phyloP scores from a whole-genome alignment of 1,140 invertebrate species.

The Zeugodacus cucurbitae region DNA sequence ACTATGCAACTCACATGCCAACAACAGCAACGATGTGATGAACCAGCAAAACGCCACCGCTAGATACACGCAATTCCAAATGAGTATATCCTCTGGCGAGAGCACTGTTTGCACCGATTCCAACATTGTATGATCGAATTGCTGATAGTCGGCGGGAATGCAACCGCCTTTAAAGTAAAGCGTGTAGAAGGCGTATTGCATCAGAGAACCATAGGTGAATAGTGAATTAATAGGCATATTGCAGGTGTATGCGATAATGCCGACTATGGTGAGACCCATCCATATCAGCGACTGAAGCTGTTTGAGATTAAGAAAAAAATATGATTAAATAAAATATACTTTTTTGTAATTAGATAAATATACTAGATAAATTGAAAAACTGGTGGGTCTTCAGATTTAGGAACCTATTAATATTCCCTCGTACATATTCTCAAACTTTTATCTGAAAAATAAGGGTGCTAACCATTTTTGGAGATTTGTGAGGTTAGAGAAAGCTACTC shows the following conservation, averaged over 20 bases:
- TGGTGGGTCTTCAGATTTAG: too few species aligned
- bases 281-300: slow-evolving; percentile 57
- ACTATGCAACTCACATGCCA: slow-evolving; percentile 53
- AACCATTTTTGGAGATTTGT: too few species aligned
- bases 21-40: slow-evolving; percentile 52
- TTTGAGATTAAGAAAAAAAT: neutral
- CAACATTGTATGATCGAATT: slow-evolving; percentile 47
- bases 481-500: too few species aligned
- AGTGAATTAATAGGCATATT: slow-evolving; percentile 48
- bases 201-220: slow-evolving; percentile 49
- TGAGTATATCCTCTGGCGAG: slow-evolving; percentile 51
- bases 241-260: slow-evolving; percentile 58
- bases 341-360: too few species aligned
- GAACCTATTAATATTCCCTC: too few species aligned
- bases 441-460: too few species aligned
- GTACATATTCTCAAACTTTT: too few species aligned
- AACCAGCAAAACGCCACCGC: slow-evolving; percentile 57
- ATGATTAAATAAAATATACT: neutral
- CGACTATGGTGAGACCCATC: slow-evolving; percentile 58
- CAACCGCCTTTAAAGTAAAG: slow-evolving; percentile 57
- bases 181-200: slow-evolving; percentile 54
- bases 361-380: too few species aligned
- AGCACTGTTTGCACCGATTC: slow-evolving; percentile 50
- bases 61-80: slow-evolving; percentile 60
- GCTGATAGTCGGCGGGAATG: slow-evolving; percentile 45